Conservation (phyloP, 2,888 invertebrate genomes). For the Glaucopsyche alexis region DNA sequence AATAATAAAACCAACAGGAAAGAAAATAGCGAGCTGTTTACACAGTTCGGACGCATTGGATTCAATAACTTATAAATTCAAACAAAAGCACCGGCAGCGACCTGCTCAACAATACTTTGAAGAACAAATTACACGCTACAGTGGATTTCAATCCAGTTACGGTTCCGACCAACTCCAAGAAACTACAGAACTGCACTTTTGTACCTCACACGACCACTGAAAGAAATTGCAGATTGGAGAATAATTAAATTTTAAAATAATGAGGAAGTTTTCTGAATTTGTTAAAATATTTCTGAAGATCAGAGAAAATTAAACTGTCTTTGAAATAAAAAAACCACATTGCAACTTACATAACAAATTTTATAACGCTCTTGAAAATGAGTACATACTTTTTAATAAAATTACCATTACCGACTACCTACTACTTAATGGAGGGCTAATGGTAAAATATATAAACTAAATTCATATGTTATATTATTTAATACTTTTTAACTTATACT, state of each 20-base stretch:
- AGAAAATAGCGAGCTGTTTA: conserved; percentile 15
- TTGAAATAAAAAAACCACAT: not conserved
- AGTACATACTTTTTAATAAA: too few species aligned
- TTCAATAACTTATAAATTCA: conserved; percentile 30
- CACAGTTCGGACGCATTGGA: not conserved
- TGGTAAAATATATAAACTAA: not conserved
- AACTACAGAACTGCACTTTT: conserved; percentile 29
- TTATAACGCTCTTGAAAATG: not conserved
- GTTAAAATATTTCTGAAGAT: not conserved
- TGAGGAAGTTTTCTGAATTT: conserved; percentile 21
- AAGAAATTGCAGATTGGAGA: conserved; percentile 29
- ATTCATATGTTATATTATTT: not conserved
- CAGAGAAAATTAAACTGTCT: not conserved
- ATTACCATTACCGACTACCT: too few species aligned
- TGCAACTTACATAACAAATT: not conserved
- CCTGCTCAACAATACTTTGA: conserved; percentile 30
- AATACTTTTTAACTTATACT: not conserved
- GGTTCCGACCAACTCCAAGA: conserved; percentile 21
- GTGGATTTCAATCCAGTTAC: conserved; percentile 35
- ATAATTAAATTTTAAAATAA: conserved; percentile 28
- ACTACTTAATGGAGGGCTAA: not conserved
- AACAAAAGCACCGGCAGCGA: conserved; percentile 26
- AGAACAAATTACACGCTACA: conserved; percentile 35
- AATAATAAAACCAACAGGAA: not conserved
- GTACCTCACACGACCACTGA: conserved; percentile 29